Conservation (phyloP, 2,113 vertebrate genomes). For the Turdus rufiventris region DNA sequence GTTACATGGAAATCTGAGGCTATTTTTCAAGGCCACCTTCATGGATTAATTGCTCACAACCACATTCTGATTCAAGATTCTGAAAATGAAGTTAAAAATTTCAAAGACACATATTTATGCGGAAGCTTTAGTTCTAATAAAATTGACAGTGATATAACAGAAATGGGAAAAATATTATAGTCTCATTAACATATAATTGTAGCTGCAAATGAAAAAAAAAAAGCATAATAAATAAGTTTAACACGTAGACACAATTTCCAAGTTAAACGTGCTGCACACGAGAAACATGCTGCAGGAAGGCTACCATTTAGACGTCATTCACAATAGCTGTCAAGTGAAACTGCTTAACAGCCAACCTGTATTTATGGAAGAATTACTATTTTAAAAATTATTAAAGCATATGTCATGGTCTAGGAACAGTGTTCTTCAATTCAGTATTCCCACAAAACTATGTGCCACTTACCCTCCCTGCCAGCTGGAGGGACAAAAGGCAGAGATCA, state of each 20-base stretch:
- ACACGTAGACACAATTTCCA: not conserved
- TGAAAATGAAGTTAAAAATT: not conserved
- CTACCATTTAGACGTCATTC: not conserved
- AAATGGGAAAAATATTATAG: not conserved
- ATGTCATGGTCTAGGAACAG: not conserved
- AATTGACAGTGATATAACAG: not conserved
- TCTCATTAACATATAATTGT: not conserved
- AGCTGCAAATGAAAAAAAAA: not conserved
- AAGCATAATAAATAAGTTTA: not conserved
- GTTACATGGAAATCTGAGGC: not conserved
- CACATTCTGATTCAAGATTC: not conserved
- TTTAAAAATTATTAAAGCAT: not conserved
- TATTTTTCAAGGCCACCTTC: not conserved
- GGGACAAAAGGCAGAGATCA: not conserved
- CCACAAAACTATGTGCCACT: fast-evolving
- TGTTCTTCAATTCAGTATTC: not conserved
- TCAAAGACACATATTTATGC: not conserved
- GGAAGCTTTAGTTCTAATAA: not conserved
- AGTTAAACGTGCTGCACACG: not conserved
- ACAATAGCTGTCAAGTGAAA: not conserved
- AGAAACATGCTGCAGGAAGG: not conserved
- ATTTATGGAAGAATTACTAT: not conserved
- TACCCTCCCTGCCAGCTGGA: not conserved
- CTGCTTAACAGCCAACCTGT: not conserved
- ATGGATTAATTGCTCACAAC: not conserved